phyloP scores from a whole-genome alignment of 2,113 vertebrate genomes.

The Pithys albifrons region DNA sequence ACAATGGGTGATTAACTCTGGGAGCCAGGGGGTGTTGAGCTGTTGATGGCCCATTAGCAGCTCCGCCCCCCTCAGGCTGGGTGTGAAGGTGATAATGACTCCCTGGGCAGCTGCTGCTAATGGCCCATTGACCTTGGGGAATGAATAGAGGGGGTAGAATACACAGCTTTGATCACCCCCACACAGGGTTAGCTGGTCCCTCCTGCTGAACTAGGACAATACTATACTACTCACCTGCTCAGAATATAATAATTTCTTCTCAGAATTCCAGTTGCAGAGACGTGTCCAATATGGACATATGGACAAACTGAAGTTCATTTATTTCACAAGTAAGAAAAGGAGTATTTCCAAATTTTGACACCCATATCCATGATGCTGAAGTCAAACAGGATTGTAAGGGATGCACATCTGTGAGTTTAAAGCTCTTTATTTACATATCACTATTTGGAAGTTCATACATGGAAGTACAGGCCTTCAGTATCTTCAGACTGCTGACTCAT shows the following conservation, averaged over 20 bases:
- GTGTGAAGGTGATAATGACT: no score
- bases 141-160: no score
- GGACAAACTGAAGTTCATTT: background rate
- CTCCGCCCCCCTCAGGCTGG: no score
- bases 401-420: background rate
- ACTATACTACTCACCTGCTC: slow-evolving; percentile 77
- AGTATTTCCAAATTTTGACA: background rate
- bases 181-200: no score
- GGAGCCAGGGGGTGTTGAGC: no score
- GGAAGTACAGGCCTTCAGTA: background rate
- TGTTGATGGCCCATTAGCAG: no score
- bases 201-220: no score
- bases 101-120: no score
- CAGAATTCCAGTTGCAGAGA: slow-evolving; percentile 75
- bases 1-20: no score
- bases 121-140: no score
- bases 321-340: background rate
- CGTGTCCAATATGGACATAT: slow-evolving; percentile 59
- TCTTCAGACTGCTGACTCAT: background rate
- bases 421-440: background rate
- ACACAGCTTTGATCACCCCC: no score
- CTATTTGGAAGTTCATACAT: background rate
- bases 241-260: slow-evolving; percentile 81
- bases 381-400: background rate
- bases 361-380: background rate